Evolutionary conservation across 2,797 vertebrate species (phyloP).

Genomic region (Channallabes apus): DNA sequence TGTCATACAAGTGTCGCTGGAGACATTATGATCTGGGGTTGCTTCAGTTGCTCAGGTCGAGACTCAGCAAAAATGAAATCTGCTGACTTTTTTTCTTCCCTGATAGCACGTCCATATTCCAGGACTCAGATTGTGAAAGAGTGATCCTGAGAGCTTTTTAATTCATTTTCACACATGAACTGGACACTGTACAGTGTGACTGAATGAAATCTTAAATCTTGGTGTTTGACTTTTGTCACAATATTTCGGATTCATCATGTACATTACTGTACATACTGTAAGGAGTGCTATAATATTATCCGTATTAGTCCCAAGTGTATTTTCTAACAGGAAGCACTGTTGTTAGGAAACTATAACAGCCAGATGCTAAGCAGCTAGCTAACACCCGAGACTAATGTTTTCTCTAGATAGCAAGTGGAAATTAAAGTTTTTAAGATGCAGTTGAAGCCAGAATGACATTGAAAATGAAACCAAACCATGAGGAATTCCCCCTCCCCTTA

Average conservation of each 20-base stretch:
- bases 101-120: no score
- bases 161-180: no score
- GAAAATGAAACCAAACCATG: not conserved
- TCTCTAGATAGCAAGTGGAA: not conserved
- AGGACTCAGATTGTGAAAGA: no score
- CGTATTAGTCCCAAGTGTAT: not conserved
- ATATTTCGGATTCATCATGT: not conserved
- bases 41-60: no score
- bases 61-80: no score
- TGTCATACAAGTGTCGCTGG: no score
- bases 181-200: no score
- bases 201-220: no score
- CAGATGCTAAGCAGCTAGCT: not conserved
- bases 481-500: no score
- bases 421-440: not conserved
- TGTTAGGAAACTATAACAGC: not conserved
- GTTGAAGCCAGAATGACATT: not conserved
- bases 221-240: not conserved
- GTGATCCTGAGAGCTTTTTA: no score
- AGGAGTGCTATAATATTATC: not conserved
- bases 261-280: not conserved
- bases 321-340: not conserved
- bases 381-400: not conserved
- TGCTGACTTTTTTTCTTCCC: no score
- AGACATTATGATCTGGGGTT: no score